Conservation (phyloP, 1,140 invertebrate genomes). For the honey bee (Apis mellifera) region DNA sequence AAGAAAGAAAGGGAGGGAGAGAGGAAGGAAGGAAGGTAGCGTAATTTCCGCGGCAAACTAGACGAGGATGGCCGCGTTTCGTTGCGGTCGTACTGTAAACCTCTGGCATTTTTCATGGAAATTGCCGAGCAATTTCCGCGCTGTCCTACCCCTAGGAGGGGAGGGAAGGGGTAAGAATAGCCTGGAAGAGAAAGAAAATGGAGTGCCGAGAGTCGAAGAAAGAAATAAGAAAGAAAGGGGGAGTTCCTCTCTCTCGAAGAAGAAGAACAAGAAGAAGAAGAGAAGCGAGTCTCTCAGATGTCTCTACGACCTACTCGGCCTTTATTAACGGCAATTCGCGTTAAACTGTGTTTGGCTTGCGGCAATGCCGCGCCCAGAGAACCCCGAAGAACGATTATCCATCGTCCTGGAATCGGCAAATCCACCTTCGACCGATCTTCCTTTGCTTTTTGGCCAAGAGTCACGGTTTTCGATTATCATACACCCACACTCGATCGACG, state of each 20-base stretch:
- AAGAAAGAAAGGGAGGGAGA: background rate
- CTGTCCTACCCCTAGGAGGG: conserved; percentile 16
- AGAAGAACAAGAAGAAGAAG: background rate
- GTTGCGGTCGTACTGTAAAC: conserved; percentile 53
- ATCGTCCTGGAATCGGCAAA: background rate
- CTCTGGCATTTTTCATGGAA: conserved; percentile 63
- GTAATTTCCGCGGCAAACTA: conserved; percentile 61
- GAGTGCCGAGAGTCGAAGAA: background rate
- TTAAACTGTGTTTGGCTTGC: conserved; percentile 69
- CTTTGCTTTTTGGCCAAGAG: conserved; percentile 40
- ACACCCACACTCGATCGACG: conserved; percentile 44
- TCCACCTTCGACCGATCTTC: conserved; percentile 5
- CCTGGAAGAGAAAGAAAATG: conserved; percentile 15
- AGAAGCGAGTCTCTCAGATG: background rate
- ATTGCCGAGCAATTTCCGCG: conserved; percentile 65
- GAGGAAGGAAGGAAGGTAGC: conserved; percentile 12
- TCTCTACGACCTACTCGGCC: conserved; percentile 55
- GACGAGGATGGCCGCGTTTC: conserved; percentile 29
- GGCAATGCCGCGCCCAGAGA: conserved; percentile 54
- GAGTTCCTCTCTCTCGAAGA: background rate
- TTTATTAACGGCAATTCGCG: conserved; percentile 64
- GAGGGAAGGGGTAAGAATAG: conserved; percentile 22
- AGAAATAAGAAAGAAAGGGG: background rate
- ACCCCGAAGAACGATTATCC: background rate
- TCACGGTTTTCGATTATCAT: conserved; percentile 63